These are phyloP conservation scores for Hippocampus abdominalis DNA, from an alignment of 2,113 vertebrate species.

Conservation along the genomic window DNA sequence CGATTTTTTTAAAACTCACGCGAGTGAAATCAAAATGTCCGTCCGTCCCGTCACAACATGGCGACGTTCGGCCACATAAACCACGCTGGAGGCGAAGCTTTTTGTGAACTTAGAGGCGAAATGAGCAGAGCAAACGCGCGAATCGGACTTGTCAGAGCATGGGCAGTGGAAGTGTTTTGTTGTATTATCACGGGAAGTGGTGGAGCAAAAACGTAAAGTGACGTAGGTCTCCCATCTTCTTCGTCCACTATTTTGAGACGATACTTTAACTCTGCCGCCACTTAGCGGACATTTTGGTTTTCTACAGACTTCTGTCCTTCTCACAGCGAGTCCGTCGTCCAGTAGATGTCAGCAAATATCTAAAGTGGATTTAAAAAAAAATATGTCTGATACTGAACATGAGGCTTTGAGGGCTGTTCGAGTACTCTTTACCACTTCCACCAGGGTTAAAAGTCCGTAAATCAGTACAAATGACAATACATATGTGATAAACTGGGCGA, in stretches of 20 bases:
- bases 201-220: not conserved
- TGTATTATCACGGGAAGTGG: constrained; percentile 52
- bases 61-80: not conserved
- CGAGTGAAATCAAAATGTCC: not conserved
- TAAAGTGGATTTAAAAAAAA: not conserved
- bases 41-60: constrained; percentile 3
- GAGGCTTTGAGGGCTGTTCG: not conserved
- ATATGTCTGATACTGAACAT: not conserved
- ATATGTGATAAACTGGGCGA: too few relatives aligned
- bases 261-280: not conserved
- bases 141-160: not conserved
- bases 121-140: too few relatives aligned
- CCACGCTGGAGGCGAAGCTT: not conserved
- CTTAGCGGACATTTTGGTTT: not conserved
- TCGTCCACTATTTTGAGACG: not conserved
- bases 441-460: not conserved
- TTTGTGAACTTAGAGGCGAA: not conserved
- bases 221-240: constrained; percentile 9
- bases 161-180: constrained; percentile 23
- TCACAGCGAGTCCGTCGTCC: constrained; percentile 20
- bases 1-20: not conserved
- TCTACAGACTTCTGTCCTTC: not conserved
- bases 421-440: not conserved
- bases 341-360: constrained; percentile 64
- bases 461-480: too few relatives aligned